phyloP scores from a whole-genome alignment of 1,140 invertebrate genomes.

The Macrocentrus cingulum region DNA sequence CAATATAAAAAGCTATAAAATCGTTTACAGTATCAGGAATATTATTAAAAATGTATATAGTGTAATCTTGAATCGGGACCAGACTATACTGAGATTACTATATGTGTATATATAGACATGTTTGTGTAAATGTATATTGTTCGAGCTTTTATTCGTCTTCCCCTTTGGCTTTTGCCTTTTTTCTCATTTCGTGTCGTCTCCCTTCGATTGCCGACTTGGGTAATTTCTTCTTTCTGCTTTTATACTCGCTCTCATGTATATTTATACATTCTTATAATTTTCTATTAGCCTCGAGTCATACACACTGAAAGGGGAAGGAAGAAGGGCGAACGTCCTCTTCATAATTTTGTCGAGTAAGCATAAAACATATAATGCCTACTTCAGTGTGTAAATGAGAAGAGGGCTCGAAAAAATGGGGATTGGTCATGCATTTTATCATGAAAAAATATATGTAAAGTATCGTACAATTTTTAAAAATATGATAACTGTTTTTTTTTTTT shows the following conservation, averaged over 20 bases:
- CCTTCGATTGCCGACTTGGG: neutral
- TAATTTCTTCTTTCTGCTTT: neutral
- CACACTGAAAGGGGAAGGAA: conserved; percentile 1
- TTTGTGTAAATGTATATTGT: neutral
- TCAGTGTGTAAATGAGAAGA: conserved; percentile 13
- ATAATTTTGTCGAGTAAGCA: conserved; percentile 24
- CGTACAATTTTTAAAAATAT: too few relatives aligned
- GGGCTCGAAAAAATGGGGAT: neutral
- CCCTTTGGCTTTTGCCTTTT: neutral
- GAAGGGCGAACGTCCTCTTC: neutral
- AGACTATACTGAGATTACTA: too few relatives aligned
- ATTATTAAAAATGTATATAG: too few relatives aligned
- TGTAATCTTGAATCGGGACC: too few relatives aligned
- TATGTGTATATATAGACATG: too few relatives aligned
- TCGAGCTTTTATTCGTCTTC: neutral
- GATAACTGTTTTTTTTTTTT: too few relatives aligned
- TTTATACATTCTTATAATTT: neutral
- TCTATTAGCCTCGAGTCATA: neutral
- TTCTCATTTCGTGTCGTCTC: neutral
- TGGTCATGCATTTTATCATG: neutral
- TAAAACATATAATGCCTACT: conserved; percentile 27
- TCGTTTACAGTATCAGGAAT: too few relatives aligned
- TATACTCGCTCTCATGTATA: too few relatives aligned
- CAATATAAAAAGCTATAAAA: too few relatives aligned
- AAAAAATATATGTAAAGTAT: neutral